Conservation (phyloP, 2,113 vertebrate genomes). For the Hippocampus zosterae region DNA sequence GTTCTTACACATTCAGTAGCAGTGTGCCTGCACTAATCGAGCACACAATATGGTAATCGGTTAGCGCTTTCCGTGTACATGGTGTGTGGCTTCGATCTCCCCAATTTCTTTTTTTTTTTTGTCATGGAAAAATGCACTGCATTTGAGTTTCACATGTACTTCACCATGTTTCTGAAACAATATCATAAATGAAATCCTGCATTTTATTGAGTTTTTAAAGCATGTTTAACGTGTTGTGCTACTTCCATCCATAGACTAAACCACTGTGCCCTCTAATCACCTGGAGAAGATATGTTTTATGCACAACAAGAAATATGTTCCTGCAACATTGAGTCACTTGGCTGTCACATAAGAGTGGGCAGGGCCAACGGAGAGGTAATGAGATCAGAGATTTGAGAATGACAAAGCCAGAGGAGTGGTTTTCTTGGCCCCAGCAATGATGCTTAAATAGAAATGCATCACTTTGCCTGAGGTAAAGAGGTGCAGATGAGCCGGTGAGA, state of each 20-base stretch:
- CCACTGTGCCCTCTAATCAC: background rate
- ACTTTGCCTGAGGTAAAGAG: conserved; percentile 19
- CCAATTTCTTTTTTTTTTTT: too few species aligned
- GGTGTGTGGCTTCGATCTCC: too few species aligned
- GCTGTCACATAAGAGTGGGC: conserved; percentile 26
- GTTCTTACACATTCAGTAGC: too few species aligned
- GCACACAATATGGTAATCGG: too few species aligned
- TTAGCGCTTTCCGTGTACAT: too few species aligned
- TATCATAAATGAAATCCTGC: background rate
- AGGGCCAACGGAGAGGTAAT: conserved; percentile 32
- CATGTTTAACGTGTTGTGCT: background rate
- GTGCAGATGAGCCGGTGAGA: background rate
- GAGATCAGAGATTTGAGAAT: conserved; percentile 18
- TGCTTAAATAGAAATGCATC: conserved; percentile 31
- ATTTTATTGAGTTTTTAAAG: background rate
- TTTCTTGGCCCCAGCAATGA: conserved; percentile 4
- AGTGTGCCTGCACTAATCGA: too few species aligned
- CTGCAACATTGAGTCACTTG: conserved; percentile 16
- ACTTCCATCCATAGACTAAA: background rate
- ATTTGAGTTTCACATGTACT: background rate
- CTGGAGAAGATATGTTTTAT: background rate
- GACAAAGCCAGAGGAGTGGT: conserved; percentile 24
- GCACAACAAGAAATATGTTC: background rate
- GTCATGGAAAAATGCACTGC: too few species aligned
- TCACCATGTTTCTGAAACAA: background rate